Conservation (phyloP, 2,113 vertebrate species). For the Cisticola juncidis region DNA sequence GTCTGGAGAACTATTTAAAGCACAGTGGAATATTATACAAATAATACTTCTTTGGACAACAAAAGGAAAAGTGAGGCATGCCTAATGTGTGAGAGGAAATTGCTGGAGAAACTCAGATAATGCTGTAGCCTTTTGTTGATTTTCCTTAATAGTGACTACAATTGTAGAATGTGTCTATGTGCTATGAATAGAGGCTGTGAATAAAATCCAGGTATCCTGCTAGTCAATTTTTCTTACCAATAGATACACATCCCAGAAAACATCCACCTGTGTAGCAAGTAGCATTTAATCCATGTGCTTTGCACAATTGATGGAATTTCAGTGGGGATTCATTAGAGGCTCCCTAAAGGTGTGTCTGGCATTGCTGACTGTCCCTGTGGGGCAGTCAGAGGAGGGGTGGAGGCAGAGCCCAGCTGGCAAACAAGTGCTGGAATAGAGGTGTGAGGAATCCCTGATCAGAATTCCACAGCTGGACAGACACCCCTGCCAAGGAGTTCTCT, state of each 20-base stretch:
- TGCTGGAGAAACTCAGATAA: conserved; percentile 19
- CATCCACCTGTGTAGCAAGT: neutral
- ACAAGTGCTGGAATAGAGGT: neutral
- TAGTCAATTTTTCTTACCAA: neutral
- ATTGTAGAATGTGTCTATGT: neutral
- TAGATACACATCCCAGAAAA: neutral
- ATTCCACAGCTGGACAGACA: neutral
- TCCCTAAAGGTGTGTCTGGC: fast-evolving
- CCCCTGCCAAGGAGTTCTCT: fast-evolving
- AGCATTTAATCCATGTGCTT: neutral
- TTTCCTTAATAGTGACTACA: neutral
- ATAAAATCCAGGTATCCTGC: neutral
- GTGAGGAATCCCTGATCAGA: fast-evolving
- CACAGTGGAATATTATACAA: neutral
- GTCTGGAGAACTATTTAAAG: neutral
- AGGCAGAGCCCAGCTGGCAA: neutral
- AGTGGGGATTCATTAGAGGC: neutral
- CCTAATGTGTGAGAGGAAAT: conserved; percentile 2
- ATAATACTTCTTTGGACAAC: neutral
- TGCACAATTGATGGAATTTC: neutral
- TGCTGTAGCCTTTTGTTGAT: conserved; percentile 2
- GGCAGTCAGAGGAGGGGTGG: neutral
- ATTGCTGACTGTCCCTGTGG: neutral
- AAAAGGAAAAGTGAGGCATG: neutral
- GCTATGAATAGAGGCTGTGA: neutral